These are phyloP conservation scores for Eucera pruinosa DNA, from an alignment of 2,888 invertebrate genomes.

Conservation along the genomic window DNA sequence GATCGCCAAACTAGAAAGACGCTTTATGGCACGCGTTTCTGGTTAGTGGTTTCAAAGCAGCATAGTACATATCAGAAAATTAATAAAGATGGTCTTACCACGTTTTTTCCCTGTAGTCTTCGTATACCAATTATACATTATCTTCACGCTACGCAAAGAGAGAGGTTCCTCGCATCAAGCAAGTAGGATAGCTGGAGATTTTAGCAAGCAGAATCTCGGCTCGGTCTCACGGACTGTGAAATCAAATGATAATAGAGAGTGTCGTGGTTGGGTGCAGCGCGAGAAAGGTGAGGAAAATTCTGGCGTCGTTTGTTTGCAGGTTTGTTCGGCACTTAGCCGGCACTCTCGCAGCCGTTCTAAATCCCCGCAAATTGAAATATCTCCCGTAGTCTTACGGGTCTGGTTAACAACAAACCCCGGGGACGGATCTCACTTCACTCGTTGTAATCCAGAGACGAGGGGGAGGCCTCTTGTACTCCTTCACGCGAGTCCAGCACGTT, in stretches of 20 bases:
- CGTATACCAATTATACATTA: no score
- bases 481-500: constrained; percentile 55
- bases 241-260: constrained; percentile 63
- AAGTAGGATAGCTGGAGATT: constrained; percentile 19
- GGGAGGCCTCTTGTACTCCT: constrained; percentile 56
- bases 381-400: constrained; percentile 75
- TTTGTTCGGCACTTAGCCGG: constrained; percentile 72
- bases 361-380: constrained; percentile 81
- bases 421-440: constrained; percentile 77
- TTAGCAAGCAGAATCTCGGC: constrained; percentile 6
- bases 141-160: not conserved
- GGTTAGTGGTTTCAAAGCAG: no score
- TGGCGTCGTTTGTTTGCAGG: constrained; percentile 69
- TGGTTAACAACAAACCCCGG: constrained; percentile 79
- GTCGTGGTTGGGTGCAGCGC: constrained; percentile 26
- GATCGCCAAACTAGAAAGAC: no score
- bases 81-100: no score
- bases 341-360: constrained; percentile 69
- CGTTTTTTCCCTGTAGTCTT: no score
- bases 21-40: no score
- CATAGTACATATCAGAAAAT: no score
- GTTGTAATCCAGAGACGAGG: constrained; percentile 72
- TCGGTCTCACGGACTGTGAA: constrained; percentile 44
- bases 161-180: constrained; percentile 13
- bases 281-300: constrained; percentile 59